Conservation (phyloP, 1,140 invertebrate genomes). For the Subanguina moxae region DNA sequence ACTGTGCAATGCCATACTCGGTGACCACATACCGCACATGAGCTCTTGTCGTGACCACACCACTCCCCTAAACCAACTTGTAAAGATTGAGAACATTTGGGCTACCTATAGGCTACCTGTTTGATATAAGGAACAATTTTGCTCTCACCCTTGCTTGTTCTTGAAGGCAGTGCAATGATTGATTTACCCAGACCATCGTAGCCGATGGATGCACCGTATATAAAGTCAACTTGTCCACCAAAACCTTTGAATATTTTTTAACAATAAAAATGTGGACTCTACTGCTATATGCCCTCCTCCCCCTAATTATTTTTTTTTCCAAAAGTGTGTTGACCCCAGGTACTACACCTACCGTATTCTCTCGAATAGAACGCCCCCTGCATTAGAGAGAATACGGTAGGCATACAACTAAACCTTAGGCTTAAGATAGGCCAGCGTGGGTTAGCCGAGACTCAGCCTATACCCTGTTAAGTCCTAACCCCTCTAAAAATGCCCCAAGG, state of each 20-base stretch:
- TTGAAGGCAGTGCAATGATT: conserved; percentile 83
- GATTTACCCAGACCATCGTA: conserved; percentile 82
- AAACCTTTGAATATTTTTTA: conserved; percentile 62
- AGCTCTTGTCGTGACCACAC: conserved; percentile 84
- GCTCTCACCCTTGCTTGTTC: conserved; percentile 76
- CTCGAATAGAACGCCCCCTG: too few relatives aligned
- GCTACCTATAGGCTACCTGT: conserved; percentile 44
- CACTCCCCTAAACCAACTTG: conserved; percentile 69
- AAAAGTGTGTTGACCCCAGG: too few relatives aligned
- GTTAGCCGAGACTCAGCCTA: too few relatives aligned
- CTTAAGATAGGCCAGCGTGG: too few relatives aligned
- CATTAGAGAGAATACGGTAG: too few relatives aligned
- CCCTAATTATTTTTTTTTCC: too few relatives aligned
- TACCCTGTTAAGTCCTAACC: too few relatives aligned
- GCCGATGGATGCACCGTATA: conserved; percentile 82
- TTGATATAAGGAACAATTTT: conserved; percentile 84
- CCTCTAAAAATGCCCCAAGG: too few relatives aligned
- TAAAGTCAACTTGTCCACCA: conserved; percentile 91
- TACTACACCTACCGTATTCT: too few relatives aligned
- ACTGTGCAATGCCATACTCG: conserved; percentile 79
- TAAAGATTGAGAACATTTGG: background rate
- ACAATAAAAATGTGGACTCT: conserved; percentile 5
- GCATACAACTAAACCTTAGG: too few relatives aligned
- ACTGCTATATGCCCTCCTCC: background rate
- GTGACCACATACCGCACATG: conserved; percentile 82